Percentiles rank a stretch among this genome's conserved stretches.
Evolutionary conservation across 2,113 vertebrate species (phyloP).

Genomic region (Phalacrocorax pelagicus): DNA sequence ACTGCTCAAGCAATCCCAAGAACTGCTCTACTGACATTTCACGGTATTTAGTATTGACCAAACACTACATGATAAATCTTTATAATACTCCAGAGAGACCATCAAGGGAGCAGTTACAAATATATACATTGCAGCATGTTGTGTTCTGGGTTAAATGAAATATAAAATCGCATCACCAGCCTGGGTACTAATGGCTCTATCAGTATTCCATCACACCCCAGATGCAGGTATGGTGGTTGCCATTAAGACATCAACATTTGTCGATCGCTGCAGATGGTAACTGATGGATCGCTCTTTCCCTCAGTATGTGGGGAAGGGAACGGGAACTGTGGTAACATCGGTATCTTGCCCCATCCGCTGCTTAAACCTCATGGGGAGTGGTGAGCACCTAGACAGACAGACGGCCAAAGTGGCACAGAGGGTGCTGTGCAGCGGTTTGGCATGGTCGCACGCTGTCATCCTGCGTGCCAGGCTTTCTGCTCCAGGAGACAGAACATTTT

Average conservation of each 20-base stretch:
- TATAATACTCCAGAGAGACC: conserved; percentile 62
- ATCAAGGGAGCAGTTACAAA: conserved; percentile 65
- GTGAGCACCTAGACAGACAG: neutral
- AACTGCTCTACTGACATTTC: conserved; percentile 67
- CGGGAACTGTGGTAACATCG: fast-evolving
- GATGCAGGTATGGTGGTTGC: conserved; percentile 19
- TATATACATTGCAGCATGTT: conserved; percentile 55
- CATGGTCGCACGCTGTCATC: fast-evolving
- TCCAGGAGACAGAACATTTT: neutral
- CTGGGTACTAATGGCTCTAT: conserved; percentile 46
- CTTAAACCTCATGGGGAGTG: fast-evolving
- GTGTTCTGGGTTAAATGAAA: conserved; percentile 64
- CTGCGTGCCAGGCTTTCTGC: fast-evolving
- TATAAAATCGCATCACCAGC: conserved; percentile 18
- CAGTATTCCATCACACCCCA: conserved; percentile 27
- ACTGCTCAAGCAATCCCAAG: conserved; percentile 57
- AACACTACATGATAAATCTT: conserved; percentile 67
- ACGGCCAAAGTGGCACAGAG: neutral
- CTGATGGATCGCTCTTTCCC: neutral
- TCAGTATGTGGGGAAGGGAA: neutral
- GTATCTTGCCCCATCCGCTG: neutral
- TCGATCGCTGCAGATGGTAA: neutral
- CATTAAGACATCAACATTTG: conserved; percentile 32
- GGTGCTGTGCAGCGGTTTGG: fast-evolving
- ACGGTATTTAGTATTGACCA: conserved; percentile 70